Percentiles rank a stretch among this genome's conserved stretches.
phyloP scores from a whole-genome alignment of 92 coral and sea anemone genomes.

The Palythoa grandis region DNA sequence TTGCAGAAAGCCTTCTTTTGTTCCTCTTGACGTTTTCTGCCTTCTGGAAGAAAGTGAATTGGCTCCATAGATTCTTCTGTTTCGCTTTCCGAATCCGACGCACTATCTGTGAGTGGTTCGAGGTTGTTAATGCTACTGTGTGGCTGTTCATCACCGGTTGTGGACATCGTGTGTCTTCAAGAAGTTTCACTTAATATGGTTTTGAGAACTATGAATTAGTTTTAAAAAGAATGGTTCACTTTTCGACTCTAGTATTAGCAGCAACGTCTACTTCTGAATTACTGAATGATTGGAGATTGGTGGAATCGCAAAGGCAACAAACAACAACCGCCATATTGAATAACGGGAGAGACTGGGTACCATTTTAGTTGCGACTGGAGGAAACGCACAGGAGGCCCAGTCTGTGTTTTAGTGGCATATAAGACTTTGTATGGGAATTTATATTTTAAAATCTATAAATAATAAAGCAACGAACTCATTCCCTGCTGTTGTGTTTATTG shows the following conservation, averaged over 20 bases:
- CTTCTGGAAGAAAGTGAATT: constrained; percentile 73
- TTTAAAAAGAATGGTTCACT: not conserved
- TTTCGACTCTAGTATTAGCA: not conserved
- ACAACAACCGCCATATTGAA: constrained; percentile 44
- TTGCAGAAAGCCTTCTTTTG: constrained; percentile 25
- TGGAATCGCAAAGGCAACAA: not conserved
- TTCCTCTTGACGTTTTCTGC: constrained; percentile 54
- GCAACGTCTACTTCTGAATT: not conserved
- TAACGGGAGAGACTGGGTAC: not conserved
- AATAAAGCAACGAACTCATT: no score
- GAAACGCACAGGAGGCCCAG: not conserved
- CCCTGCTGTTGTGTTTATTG: no score
- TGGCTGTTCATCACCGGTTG: not conserved
- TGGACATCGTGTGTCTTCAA: not conserved
- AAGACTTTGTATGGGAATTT: no score
- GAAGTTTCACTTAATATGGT: not conserved
- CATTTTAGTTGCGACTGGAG: constrained; percentile 19
- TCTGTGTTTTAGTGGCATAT: no score
- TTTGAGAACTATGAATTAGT: not conserved
- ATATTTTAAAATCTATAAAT: no score
- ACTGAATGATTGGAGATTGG: not conserved
- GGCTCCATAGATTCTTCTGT: constrained; percentile 57
- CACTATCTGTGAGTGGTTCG: constrained; percentile 22
- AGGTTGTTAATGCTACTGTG: not conserved
- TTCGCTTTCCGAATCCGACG: constrained; percentile 18